Conservation (phyloP, 92 coral and sea anemone species). For the Parazoanthus darwini region DNA sequence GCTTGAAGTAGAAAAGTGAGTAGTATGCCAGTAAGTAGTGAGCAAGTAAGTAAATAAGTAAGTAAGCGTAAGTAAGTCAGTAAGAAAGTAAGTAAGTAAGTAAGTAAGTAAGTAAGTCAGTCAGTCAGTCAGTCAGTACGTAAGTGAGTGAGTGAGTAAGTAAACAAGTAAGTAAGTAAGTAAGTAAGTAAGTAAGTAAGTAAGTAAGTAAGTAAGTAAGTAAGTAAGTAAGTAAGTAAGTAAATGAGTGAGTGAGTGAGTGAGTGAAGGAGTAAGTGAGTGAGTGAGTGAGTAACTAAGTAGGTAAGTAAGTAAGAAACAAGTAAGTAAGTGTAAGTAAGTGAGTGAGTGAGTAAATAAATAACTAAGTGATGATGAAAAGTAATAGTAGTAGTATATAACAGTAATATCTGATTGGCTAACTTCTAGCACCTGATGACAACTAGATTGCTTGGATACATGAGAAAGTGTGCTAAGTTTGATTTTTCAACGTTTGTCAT, state of each 20-base stretch:
- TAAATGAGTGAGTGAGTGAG: too few species aligned
- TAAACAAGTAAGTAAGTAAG: neutral
- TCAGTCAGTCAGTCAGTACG: neutral
- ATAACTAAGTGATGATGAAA: neutral
- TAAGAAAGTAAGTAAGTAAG: neutral
- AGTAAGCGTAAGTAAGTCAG: too few species aligned
- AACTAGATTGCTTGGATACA: too few species aligned
- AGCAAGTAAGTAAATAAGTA: neutral
- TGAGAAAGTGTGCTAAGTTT: too few species aligned
- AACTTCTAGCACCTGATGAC: too few species aligned
- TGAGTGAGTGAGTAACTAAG: too few species aligned
- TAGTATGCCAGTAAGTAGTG: neutral
- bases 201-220: neutral
- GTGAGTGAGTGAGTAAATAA: neutral
- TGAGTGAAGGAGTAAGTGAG: too few species aligned
- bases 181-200: too few species aligned
- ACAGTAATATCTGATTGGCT: too few species aligned
- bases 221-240: neutral
- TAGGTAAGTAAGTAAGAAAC: too few species aligned
- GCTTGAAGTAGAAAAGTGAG: conserved; percentile 90
- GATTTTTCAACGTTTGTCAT: neutral
- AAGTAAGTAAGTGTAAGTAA: neutral
- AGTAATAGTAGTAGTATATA: too few species aligned
- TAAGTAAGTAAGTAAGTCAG: neutral
- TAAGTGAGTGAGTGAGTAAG: too few species aligned